Conservation (phyloP, 2,113 vertebrate species). For the Labrus mixtus region DNA sequence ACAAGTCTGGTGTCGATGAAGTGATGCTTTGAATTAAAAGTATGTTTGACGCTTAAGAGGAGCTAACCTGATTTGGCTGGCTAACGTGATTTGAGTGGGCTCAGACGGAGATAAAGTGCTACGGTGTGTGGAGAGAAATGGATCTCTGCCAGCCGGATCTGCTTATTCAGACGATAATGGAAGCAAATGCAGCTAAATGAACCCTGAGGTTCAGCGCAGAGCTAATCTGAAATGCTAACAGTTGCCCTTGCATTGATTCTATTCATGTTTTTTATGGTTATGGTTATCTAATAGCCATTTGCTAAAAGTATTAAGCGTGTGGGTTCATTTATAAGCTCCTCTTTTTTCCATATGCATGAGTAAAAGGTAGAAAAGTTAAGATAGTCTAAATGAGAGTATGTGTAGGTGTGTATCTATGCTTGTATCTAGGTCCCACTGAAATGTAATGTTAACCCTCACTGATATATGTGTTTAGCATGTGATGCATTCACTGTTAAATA, state of each 20-base stretch:
- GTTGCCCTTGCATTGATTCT: slow-evolving; percentile 48
- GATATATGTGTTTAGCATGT: slow-evolving; percentile 23
- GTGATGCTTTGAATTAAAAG: slow-evolving; percentile 80
- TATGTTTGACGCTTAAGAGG: slow-evolving; percentile 72
- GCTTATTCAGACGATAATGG: slow-evolving; percentile 71
- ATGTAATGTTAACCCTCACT: neutral
- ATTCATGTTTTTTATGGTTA: slow-evolving; percentile 55
- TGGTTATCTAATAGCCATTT: slow-evolving; percentile 61
- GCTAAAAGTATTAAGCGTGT: slow-evolving; percentile 35
- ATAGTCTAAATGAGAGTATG: slow-evolving; percentile 12
- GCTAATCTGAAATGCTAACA: slow-evolving; percentile 72
- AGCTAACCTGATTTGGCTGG: slow-evolving; percentile 78
- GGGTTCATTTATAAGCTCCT: slow-evolving; percentile 23
- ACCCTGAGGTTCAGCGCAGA: slow-evolving; percentile 63
- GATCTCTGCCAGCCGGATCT: slow-evolving; percentile 70
- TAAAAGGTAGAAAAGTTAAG: slow-evolving; percentile 22
- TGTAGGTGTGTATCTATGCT: slow-evolving; percentile 15
- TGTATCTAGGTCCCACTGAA: slow-evolving; percentile 9
- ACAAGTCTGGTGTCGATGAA: slow-evolving; percentile 67
- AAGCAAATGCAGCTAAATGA: slow-evolving; percentile 69
- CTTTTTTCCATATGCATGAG: slow-evolving; percentile 32
- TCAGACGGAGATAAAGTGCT: slow-evolving; percentile 60
- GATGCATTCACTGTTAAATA: slow-evolving; percentile 18
- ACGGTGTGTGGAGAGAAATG: slow-evolving; percentile 53
- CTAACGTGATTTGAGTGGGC: slow-evolving; percentile 77